Base-by-base conservation (phyloP, 2,797 vertebrate genomes). In the Uromys caudimaculatus region DNA sequence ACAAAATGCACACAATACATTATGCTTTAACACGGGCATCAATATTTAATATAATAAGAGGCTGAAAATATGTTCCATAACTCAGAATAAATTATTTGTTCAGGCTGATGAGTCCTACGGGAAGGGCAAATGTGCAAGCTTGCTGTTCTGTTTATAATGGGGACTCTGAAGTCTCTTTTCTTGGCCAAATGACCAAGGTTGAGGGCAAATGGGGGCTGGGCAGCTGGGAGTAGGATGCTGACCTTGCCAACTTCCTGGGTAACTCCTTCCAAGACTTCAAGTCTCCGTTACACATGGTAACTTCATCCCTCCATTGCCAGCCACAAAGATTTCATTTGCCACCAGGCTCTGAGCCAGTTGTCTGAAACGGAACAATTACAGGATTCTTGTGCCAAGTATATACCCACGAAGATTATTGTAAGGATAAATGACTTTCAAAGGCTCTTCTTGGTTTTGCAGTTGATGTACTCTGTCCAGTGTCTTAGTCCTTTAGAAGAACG, bases 31-130 rank as follows among this genome's bases (percentile, higher is more conserved):
- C 84, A 69, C 7, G 4, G 27, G 21, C 81, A 93, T 21, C 54
- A 71, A 78, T 84, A 88, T 90, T 97, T 92, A 92, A 96, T 83
- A 81, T 64, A 88, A 71, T 79, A 84, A 93, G 89, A n/a, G 35
- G 29, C 44, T 21, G 60, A 38, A 84, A 69, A 16, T 79, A 23
- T 67, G 62, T 93, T 90, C 87, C 86, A 60, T 95, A 87, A 79
- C 69, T 96, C 82, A 91, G 44, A 96, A 94, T 86, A 92, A 94
- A 85, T 93, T 88, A 21, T 71, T 73, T 81, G 60, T 58, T 69
- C 58, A 23, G 41, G 69, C 35, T 75, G 78, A 92, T 85, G 76
- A 93, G 3, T 89, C 93, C 12, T 14, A 21, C 32, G 54, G 13
- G 3, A 1, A 32, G 24, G 44, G 83, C 44, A 73, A 79, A 69